phyloP scores from a whole-genome alignment of 23 tunicate genomes.

The Aplidium turbinatum region DNA sequence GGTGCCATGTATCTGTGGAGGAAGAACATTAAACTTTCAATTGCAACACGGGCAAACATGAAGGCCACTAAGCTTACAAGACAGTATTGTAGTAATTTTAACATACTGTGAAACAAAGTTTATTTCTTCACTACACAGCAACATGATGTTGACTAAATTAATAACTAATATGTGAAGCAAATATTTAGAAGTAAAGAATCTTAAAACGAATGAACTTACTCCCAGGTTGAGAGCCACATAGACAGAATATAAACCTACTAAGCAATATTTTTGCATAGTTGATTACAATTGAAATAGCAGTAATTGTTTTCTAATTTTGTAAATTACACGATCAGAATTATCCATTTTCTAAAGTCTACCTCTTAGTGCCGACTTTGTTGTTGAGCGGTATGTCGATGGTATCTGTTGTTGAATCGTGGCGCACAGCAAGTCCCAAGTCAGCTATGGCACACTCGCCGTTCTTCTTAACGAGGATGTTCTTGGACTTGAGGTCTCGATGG shows the following conservation, averaged over 20 bases:
- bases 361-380: constrained; percentile 81
- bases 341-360: constrained; percentile 39
- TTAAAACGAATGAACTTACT: too few species aligned
- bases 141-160: too few species aligned
- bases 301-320: neutral
- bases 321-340: neutral
- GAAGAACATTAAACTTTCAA: neutral
- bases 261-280: neutral
- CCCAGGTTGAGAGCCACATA: too few species aligned
- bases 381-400: constrained; percentile 86
- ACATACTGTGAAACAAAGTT: neutral
- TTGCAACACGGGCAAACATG: neutral
- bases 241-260: neutral
- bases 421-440: constrained; percentile 94
- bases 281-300: neutral
- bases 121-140: too few species aligned
- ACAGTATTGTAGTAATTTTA: too few species aligned
- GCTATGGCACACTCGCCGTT: constrained; percentile 98
- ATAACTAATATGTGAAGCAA: too few species aligned
- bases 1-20: constrained; percentile 93
- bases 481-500: constrained; percentile 95
- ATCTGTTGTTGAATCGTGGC: constrained; percentile 78
- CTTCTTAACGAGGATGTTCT: constrained; percentile 92
- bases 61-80: too few species aligned
- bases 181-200: too few species aligned